Base-by-base conservation (phyloP, 2,113 vertebrate genomes). In the Lophius piscatorius region DNA sequence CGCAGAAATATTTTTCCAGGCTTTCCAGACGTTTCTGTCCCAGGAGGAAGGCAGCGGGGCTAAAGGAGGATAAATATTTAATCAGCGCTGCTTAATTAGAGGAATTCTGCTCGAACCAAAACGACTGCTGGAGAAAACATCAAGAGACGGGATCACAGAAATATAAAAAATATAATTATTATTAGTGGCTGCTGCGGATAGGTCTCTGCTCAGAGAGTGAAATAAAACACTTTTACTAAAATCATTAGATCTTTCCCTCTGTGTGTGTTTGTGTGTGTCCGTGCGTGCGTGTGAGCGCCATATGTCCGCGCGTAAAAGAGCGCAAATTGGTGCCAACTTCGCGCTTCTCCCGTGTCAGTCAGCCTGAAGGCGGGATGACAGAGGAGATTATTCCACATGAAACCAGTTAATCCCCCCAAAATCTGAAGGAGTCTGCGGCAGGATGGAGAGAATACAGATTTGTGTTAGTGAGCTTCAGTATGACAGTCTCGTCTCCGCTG, bases 51-150 rank as follows among this genome's bases (percentile, higher is more conserved):
- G 69, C 61, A 50, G 66, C 44, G 63, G 54, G 76, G 9, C 63
- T 74, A 74, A 76, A 76, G 69, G 54, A 79, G 69, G 73, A 83
- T 87, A 80, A 82, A 87, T 87, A 87, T 85, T 87, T 87, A 74
- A 83, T 87, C 73, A 79, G 74, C 33, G 54, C 55, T 66, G 80
- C 81, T 69, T 87, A 83, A 87, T 87, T 79, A 80, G 74, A 79
- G 55, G 57, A 76, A 77, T 74, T 78, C 59, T 41, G 67, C 42
- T 69, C 17, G 44, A 63, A 44, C 56, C 28, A 18, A 61, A 54
- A 73, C 40, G 28, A 46, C n/a, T n/a, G 41, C 49, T 57, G 35
- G 56, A 74, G 58, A 8, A 31, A 31, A 31, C 6, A 31, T 31
- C 29, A 31, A 31, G 29, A 31, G 29, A 31, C 45, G 22, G 4